A percentile compares a stretch with the other conserved stretches of the same genome.
Conservation (phyloP, 2,888 invertebrate species). For the Catocala sponsa region DNA sequence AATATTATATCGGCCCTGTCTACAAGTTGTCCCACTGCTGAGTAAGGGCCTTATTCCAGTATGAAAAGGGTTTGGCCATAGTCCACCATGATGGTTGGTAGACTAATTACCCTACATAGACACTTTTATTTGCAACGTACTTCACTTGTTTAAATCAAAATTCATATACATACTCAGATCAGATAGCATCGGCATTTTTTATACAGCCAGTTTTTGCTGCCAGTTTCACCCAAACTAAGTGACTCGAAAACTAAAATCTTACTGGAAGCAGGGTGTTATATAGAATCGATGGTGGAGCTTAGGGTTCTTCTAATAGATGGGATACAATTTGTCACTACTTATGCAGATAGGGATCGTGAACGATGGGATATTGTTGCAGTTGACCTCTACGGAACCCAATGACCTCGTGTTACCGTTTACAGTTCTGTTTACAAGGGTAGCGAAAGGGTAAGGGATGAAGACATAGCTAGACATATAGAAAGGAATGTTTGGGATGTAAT, state of each 20-base stretch:
- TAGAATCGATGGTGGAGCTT: constrained; percentile 9
- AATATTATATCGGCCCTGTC: too few relatives aligned
- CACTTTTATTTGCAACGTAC: too few relatives aligned
- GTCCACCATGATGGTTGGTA: too few relatives aligned
- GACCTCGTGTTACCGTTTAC: constrained; percentile 27
- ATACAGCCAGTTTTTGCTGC: too few relatives aligned
- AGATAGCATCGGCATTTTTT: too few relatives aligned
- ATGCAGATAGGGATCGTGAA: constrained; percentile 31
- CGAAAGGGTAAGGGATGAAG: constrained; percentile 8
- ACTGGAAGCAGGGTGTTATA: constrained; percentile 1
- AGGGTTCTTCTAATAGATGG: constrained; percentile 25
- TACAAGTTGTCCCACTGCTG: too few relatives aligned
- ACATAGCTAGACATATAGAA: constrained; percentile 4
- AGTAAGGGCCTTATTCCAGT: too few relatives aligned
- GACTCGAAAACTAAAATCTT: constrained; percentile 5
- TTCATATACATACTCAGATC: too few relatives aligned
- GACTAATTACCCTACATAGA: too few relatives aligned
- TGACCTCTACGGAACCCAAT: constrained; percentile 24
- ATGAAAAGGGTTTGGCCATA: too few relatives aligned
- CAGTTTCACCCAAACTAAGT: not conserved
- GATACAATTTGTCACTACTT: constrained; percentile 24
- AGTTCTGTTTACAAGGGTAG: constrained; percentile 24
- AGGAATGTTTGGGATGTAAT: not conserved
- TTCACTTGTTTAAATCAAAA: too few relatives aligned
- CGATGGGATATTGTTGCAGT: constrained; percentile 18